phyloP scores from a whole-genome alignment of 2,888 invertebrate species.

The Ganaspis brasiliensis region DNA sequence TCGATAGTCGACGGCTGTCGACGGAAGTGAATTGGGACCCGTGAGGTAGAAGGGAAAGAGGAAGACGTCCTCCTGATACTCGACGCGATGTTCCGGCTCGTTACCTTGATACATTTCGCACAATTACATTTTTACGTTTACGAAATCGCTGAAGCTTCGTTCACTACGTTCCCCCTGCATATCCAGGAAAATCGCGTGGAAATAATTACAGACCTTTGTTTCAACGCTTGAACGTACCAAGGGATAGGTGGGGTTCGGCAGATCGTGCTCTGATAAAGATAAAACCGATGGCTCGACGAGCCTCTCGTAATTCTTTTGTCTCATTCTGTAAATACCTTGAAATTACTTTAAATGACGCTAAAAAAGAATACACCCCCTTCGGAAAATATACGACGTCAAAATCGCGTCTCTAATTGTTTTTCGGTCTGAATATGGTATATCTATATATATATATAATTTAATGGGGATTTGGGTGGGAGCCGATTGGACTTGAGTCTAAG shows the following conservation, averaged over 20 bases:
- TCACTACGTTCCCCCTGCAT: slow-evolving; percentile 32
- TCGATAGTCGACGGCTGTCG: slow-evolving; percentile 67
- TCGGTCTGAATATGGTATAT: no score
- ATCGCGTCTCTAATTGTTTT: neutral
- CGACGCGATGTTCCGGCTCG: slow-evolving; percentile 54
- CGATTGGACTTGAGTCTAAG: no score
- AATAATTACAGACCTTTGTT: slow-evolving; percentile 65
- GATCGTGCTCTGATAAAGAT: slow-evolving; percentile 50
- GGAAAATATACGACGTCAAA: neutral
- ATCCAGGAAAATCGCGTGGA: slow-evolving; percentile 67
- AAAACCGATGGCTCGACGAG: slow-evolving; percentile 53
- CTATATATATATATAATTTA: no score
- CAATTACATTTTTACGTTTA: slow-evolving; percentile 62
- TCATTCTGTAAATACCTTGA: slow-evolving; percentile 16
- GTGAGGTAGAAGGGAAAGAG: slow-evolving; percentile 12
- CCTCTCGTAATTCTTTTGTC: slow-evolving; percentile 40
- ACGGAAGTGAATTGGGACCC: slow-evolving; percentile 31
- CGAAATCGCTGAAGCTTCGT: slow-evolving; percentile 54
- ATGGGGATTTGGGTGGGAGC: no score
- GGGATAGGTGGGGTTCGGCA: slow-evolving; percentile 27
- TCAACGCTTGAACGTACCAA: slow-evolving; percentile 55
- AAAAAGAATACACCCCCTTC: neutral
- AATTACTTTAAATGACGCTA: neutral
- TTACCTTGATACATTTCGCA: slow-evolving; percentile 59
- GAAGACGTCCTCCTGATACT: slow-evolving; percentile 47